Evolutionary conservation across 2,113 vertebrate genomes (phyloP).

Genomic region (Glareola pratincola): DNA sequence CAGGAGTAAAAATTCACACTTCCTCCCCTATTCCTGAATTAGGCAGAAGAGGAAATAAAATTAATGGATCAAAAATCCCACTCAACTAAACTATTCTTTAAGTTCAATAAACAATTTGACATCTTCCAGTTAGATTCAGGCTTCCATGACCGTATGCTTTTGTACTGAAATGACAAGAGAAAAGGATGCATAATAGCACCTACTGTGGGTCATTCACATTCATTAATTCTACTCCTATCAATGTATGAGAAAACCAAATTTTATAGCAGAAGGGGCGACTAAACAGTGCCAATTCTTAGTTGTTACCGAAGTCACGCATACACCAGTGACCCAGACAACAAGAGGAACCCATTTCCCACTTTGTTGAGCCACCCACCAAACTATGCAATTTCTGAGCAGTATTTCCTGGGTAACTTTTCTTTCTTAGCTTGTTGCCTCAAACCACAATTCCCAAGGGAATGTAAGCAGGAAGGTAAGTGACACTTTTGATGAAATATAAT

Average conservation of each 20-base stretch:
- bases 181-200: neutral
- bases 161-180: neutral
- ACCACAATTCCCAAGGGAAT: neutral
- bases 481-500: neutral
- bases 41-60: neutral
- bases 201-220: neutral
- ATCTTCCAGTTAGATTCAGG: neutral
- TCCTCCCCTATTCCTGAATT: neutral
- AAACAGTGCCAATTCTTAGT: neutral
- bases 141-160: neutral
- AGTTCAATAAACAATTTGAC: neutral
- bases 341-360: neutral
- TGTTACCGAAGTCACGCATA: neutral
- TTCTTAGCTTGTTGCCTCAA: neutral
- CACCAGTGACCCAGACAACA: neutral
- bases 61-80: neutral
- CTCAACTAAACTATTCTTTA: neutral
- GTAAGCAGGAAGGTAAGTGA: neutral
- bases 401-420: neutral
- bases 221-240: neutral
- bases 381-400: neutral
- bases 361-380: neutral
- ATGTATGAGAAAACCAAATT: accelerated
- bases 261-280: neutral
- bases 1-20: neutral